These are phyloP conservation scores for Pipistrellus pipistrellus DNA, from an alignment of 2,797 vertebrate genomes.

Conservation along the genomic window DNA sequence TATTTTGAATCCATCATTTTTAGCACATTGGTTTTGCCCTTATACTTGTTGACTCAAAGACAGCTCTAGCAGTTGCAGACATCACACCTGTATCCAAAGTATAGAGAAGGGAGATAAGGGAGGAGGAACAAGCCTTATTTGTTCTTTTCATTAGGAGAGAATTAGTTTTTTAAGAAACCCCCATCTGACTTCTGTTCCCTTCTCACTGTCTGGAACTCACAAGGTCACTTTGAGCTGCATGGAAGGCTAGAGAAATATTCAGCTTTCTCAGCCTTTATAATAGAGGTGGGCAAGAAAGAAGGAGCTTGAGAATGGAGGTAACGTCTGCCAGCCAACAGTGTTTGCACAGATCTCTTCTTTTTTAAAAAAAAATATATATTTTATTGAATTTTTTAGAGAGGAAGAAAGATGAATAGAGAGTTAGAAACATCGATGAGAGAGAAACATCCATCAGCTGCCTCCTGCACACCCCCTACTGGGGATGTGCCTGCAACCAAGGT, in stretches of 20 bases:
- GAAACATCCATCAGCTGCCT: too few relatives aligned
- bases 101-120: background rate
- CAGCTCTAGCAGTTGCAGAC: background rate
- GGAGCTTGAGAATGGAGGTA: background rate
- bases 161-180: background rate
- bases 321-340: background rate
- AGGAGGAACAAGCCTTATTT: background rate
- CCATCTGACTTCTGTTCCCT: background rate
- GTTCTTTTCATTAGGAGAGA: background rate
- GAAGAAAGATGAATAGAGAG: too few relatives aligned
- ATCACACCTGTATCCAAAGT: background rate
- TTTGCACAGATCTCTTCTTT: background rate
- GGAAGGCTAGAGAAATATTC: background rate
- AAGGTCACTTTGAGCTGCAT: background rate
- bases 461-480: too few relatives aligned
- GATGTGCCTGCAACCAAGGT: too few relatives aligned
- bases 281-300: background rate
- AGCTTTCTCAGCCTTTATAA: background rate
- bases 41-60: slow-evolving; percentile 18
- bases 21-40: background rate
- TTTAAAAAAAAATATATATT: too few relatives aligned
- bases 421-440: too few relatives aligned
- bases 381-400: too few relatives aligned
- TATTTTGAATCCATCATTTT: background rate
- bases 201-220: background rate